A percentile compares a stretch with the other conserved stretches of the same genome.
These are phyloP conservation scores for Coptotermes formosanus DNA, from an alignment of 1,140 invertebrate genomes.

Conservation along the genomic window DNA sequence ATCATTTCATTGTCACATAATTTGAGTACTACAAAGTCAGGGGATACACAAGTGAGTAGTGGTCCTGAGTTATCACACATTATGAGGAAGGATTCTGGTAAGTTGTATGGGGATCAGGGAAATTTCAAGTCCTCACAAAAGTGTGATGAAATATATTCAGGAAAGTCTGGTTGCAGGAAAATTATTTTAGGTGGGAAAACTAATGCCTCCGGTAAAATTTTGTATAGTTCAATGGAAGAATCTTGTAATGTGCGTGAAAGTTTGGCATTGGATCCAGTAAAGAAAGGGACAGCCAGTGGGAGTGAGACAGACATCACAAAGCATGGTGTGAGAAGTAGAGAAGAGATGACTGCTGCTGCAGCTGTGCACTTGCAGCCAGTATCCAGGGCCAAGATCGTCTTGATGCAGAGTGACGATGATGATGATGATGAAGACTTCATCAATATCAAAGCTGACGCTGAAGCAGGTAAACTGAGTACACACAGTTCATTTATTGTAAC, in stretches of 20 bases:
- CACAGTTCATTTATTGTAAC: no score
- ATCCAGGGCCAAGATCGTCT: slow-evolving; percentile 30
- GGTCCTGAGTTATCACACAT: no score
- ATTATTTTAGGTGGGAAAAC: not conserved
- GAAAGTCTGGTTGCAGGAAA: not conserved
- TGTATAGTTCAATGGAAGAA: not conserved
- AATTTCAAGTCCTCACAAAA: not conserved
- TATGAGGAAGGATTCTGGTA: not conserved
- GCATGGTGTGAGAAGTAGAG: not conserved
- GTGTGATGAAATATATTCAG: not conserved
- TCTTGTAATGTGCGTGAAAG: not conserved
- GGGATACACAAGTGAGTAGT: no score
- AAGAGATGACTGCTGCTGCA: not conserved
- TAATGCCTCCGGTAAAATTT: not conserved
- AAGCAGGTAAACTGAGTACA: slow-evolving; percentile 36
- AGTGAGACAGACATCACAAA: not conserved
- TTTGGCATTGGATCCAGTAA: not conserved
- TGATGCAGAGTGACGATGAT: slow-evolving; percentile 35
- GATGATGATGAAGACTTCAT: slow-evolving; percentile 59
- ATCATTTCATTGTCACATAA: no score
- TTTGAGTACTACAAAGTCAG: no score
- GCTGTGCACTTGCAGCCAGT: not conserved
- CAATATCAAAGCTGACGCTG: slow-evolving; percentile 55
- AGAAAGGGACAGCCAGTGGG: not conserved
- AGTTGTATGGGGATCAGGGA: not conserved